Evolutionary conservation across 2,888 invertebrate genomes (phyloP).

Genomic region (Hetaerina titia): DNA sequence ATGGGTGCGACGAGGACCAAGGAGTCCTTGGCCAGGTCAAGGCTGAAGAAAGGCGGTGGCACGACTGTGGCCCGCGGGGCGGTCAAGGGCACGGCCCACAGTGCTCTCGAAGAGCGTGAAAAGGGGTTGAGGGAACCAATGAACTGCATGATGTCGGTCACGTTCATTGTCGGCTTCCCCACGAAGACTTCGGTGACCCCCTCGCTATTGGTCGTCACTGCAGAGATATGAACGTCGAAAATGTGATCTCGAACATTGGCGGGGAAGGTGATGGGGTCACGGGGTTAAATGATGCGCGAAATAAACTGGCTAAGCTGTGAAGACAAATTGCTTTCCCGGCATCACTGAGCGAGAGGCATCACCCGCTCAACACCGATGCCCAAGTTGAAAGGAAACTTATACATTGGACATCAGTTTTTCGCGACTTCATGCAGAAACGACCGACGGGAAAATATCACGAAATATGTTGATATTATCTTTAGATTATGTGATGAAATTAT

Average conservation of each 20-base stretch:
- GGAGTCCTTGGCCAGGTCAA: not conserved
- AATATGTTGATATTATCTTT: too few species aligned
- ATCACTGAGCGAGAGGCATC: too few species aligned
- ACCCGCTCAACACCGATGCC: too few species aligned
- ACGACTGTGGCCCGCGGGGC: not conserved
- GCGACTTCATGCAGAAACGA: too few species aligned
- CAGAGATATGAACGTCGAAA: not conserved
- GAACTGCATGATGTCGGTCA: not conserved
- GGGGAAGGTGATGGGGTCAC: too few species aligned
- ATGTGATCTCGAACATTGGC: not conserved
- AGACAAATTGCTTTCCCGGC: too few species aligned
- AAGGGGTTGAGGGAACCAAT: not conserved
- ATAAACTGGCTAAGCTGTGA: too few species aligned
- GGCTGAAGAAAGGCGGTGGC: not conserved
- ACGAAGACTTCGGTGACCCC: not conserved
- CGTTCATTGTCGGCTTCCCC: not conserved
- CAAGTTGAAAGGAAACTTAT: too few species aligned
- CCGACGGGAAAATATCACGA: too few species aligned
- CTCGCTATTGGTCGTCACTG: constrained; percentile 40
- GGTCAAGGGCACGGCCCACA: not conserved
- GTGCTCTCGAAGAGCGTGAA: not conserved
- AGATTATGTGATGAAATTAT: too few species aligned
- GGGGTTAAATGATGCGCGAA: too few species aligned
- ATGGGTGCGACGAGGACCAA: not conserved
- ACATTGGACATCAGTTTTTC: too few species aligned